Evolutionary conservation across 2,888 invertebrate species (phyloP).

Genomic region (Microplitis manilae): DNA sequence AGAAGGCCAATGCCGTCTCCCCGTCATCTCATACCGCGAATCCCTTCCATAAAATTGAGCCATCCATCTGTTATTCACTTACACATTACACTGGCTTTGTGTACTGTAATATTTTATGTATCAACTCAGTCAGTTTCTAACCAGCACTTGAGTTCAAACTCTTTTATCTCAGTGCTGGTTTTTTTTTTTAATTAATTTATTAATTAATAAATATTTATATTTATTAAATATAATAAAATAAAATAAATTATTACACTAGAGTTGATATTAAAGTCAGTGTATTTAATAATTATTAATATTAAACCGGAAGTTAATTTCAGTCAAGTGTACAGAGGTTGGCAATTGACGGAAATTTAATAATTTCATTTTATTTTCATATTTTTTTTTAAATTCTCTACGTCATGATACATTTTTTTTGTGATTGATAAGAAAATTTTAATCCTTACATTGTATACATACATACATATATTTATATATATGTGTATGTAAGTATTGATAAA

Average conservation of each 20-base stretch:
- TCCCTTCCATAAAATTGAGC: slow-evolving; percentile 55
- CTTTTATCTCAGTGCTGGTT: not conserved
- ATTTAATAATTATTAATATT: not conserved
- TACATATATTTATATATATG: no score
- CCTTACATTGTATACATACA: not conserved
- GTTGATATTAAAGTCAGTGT: not conserved
- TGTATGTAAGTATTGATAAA: not conserved
- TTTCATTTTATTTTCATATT: not conserved
- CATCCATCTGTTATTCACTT: slow-evolving; percentile 29
- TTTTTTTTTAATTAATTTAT: not conserved
- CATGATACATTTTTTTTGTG: not conserved
- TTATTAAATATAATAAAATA: not conserved
- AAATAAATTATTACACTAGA: not conserved
- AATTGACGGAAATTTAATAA: not conserved
- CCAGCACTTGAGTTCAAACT: slow-evolving; percentile 25
- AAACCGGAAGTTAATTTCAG: slow-evolving; percentile 20
- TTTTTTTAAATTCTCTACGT: not conserved
- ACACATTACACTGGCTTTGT: slow-evolving; percentile 14
- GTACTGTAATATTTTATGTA: slow-evolving; percentile 13
- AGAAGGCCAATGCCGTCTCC: slow-evolving; percentile 57
- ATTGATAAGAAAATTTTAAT: not conserved
- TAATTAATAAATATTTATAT: not conserved
- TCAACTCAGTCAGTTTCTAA: slow-evolving; percentile 24
- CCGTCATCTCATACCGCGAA: slow-evolving; percentile 41
- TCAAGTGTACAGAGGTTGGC: not conserved